These are phyloP conservation scores for Lycophotia porphyrea DNA, from an alignment of 2,888 invertebrate species.

Conservation along the genomic window DNA sequence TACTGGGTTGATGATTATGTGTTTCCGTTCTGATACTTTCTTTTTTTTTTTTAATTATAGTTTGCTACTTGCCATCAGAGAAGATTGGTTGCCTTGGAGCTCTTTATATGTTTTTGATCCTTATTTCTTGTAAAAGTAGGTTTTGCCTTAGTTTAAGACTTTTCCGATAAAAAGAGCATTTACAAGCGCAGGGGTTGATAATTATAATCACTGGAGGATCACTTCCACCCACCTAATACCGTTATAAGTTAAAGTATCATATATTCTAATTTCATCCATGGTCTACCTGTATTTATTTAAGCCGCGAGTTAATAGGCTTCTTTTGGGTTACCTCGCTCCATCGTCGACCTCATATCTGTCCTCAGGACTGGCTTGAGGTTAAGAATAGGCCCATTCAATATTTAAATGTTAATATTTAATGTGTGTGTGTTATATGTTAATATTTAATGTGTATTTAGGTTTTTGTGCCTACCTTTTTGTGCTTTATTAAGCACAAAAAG, in stretches of 20 bases:
- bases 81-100: background rate
- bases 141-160: background rate
- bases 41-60: too few species aligned
- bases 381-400: too few species aligned
- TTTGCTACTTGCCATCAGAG: background rate
- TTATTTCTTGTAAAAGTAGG: background rate
- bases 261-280: background rate
- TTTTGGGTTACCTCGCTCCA: too few species aligned
- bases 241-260: background rate
- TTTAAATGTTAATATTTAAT: too few species aligned
- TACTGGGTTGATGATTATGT: background rate
- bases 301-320: too few species aligned
- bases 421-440: too few species aligned
- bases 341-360: too few species aligned
- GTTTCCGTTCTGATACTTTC: background rate
- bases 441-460: too few species aligned
- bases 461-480: too few species aligned
- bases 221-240: background rate
- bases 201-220: background rate
- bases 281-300: background rate
- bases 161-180: background rate
- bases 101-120: background rate
- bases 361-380: too few species aligned
- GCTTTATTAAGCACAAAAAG: too few species aligned
- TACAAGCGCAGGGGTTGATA: accelerated